phyloP scores from a whole-genome alignment of 2,888 invertebrate genomes.

The Drosophila eohydei region DNA sequence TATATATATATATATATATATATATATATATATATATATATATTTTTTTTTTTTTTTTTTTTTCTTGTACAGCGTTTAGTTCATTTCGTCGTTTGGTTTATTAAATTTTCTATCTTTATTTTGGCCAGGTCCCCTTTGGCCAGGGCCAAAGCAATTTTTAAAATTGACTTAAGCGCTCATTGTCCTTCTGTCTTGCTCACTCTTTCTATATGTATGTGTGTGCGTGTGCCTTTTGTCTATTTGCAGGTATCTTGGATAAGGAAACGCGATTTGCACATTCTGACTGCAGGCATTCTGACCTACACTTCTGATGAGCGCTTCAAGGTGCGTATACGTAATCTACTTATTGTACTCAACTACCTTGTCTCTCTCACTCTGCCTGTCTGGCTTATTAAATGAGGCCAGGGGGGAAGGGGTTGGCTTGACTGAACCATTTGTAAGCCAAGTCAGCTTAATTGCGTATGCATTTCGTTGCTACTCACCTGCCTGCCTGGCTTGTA shows the following conservation, averaged over 20 bases:
- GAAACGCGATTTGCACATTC: constrained; percentile 94
- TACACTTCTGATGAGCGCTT: constrained; percentile 95
- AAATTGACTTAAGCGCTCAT: constrained; percentile 73
- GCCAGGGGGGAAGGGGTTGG: constrained; percentile 25
- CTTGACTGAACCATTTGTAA: constrained; percentile 55
- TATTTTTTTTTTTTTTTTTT: background rate
- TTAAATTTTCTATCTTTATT: constrained; percentile 71
- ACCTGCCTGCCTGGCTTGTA: constrained; percentile 48
- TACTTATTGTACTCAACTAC: constrained; percentile 26
- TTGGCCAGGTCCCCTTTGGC: constrained; percentile 29
- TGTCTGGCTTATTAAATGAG: constrained; percentile 66
- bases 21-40: constrained; percentile 1
- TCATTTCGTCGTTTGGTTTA: constrained; percentile 70
- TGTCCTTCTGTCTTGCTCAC: constrained; percentile 41
- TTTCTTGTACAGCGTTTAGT: constrained; percentile 32
- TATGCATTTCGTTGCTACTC: constrained; percentile 62
- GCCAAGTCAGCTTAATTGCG: constrained; percentile 74
- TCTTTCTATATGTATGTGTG: constrained; percentile 4
- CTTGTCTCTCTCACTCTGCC: background rate
- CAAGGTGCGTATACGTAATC: constrained; percentile 86
- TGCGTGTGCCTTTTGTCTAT: constrained; percentile 31
- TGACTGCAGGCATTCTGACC: constrained; percentile 93
- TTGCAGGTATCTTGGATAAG: constrained; percentile 94
- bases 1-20: background rate
- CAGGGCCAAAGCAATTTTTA: constrained; percentile 59